Base-by-base conservation (phyloP, 2,888 invertebrate species). In the Bedellia somnulentella region DNA sequence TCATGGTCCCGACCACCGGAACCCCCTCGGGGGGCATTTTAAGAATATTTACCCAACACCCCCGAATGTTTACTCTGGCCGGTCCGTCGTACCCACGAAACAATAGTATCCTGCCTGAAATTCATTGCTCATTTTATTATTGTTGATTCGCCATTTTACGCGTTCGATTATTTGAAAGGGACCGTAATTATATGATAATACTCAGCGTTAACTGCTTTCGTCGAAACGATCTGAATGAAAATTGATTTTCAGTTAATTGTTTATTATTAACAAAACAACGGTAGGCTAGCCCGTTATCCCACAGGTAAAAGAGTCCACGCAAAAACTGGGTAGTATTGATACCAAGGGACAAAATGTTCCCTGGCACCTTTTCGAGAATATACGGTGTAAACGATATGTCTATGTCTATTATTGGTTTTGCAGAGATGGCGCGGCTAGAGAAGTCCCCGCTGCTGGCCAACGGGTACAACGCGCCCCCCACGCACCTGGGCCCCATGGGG, bases 381-480 rank as follows among this genome's bases (percentile, higher is more conserved):
- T n/a, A n/a, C n/a, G n/a, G n/a, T n/a, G n/a, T n/a, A n/a, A n/a
- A n/a, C n/a, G n/a, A n/a, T n/a, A n/a, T n/a, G n/a, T n/a, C n/a
- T n/a, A n/a, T n/a, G n/a, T n/a, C n/a, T n/a, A n/a, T n/a, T n/a
- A n/a, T n/a, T n/a, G n/a, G n/a, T n/a, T n/a, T 66, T 63, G 29
- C 81, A 90, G 91, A 92, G 75, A 86, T 90, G 68, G 87, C 89
- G 29, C 82, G 92, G 43, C 78, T 93, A 83, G 93, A 94, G 64
- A 93, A 94, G 67, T 92, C 93, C 12, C 93, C 93, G 16, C 80
- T 93, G 23, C 79, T 94, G 45, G 92, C 93, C 36, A 94, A 94
- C 57, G 94, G 94, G 39, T 94, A 93, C 81, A 93, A 93, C 71
- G 93, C 93, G 44, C 93, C 93, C 35, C 93, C 93, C 34, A 89